Evolutionary conservation across 1,140 invertebrate species (phyloP).

Genomic region (Dysdera silvatica): DNA sequence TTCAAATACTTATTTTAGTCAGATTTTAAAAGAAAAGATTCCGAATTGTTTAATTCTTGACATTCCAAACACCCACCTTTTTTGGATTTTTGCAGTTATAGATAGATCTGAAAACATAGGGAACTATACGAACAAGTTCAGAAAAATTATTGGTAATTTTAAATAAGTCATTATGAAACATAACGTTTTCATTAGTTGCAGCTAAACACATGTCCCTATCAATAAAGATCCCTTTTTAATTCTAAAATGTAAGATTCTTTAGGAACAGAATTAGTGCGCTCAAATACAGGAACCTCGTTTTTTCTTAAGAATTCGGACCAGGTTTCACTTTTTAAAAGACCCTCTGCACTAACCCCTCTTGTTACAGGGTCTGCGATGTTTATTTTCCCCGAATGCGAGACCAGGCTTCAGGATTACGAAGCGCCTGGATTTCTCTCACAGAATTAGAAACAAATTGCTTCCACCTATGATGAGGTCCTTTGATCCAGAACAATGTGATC

Average conservation of each 20-base stretch:
- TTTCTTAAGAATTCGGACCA: slow-evolving; percentile 12
- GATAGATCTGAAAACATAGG: background rate
- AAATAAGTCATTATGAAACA: background rate
- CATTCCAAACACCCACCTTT: background rate
- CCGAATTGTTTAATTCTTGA: background rate
- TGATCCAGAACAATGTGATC: slow-evolving; percentile 41
- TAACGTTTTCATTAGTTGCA: background rate
- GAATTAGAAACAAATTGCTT: slow-evolving; percentile 10
- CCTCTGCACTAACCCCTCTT: background rate
- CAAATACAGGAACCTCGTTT: background rate
- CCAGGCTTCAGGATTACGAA: background rate
- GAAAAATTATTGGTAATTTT: background rate
- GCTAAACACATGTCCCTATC: background rate
- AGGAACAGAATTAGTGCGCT: background rate
- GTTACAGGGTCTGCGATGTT: background rate
- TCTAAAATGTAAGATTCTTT: background rate
- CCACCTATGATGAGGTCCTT: slow-evolving; percentile 34
- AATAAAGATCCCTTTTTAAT: background rate
- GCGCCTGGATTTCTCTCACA: background rate
- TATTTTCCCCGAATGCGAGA: background rate
- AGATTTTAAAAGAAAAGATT: background rate
- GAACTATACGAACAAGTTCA: background rate
- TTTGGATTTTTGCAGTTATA: background rate
- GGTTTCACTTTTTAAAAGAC: background rate
- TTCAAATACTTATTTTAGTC: background rate